These are phyloP conservation scores for Brotula barbata DNA, from an alignment of 2,797 vertebrate genomes.

Conservation along the genomic window DNA sequence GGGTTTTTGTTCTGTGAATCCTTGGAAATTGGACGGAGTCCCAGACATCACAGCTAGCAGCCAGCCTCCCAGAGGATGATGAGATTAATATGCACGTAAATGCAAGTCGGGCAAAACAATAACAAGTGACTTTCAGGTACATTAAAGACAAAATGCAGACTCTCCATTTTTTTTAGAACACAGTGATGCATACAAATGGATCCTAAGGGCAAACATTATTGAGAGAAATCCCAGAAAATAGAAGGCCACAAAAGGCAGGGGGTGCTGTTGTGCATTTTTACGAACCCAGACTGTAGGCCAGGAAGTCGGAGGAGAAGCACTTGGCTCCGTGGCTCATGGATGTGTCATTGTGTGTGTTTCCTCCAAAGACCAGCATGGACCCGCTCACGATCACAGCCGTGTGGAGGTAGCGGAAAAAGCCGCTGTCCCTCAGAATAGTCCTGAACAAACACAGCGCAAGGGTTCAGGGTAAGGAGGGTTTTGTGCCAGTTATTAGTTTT, in stretches of 20 bases:
- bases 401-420: slow-evolving; percentile 95
- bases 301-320: slow-evolving; percentile 97
- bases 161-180: no score
- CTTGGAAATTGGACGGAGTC: no score
- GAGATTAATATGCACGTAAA: slow-evolving; percentile 1
- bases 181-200: no score
- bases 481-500: no score
- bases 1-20: no score
- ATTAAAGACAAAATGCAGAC: background rate
- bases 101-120: background rate
- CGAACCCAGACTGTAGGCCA: slow-evolving; percentile 94
- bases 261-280: slow-evolving; percentile 16
- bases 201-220: background rate
- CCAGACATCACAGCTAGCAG: background rate
- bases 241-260: background rate
- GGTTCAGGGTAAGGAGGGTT: no score
- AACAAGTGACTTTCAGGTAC: background rate
- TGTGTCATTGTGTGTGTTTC: slow-evolving; percentile 98
- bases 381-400: slow-evolving; percentile 90
- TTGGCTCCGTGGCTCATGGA: slow-evolving; percentile 98
- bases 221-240: background rate
- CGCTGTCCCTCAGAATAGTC: slow-evolving; percentile 92
- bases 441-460: slow-evolving; percentile 63
- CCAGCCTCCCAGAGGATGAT: background rate
- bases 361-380: slow-evolving; percentile 94